A percentile compares a stretch with the other conserved stretches of the same genome.
These are phyloP conservation scores for Spisula subtruncata DNA, from an alignment of 2,888 invertebrate species.

Conservation along the genomic window DNA sequence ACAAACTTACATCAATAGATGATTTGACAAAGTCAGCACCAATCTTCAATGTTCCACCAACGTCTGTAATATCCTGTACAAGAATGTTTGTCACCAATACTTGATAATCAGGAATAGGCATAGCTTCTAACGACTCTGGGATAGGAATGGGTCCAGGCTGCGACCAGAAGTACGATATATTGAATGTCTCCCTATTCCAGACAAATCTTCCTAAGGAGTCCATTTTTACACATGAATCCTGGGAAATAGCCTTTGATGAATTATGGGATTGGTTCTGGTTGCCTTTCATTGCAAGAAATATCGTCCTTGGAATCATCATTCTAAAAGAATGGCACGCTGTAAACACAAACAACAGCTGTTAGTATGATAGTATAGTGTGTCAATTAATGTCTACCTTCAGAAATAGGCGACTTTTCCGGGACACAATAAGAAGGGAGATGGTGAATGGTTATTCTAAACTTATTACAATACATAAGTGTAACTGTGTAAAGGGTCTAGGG, in stretches of 20 bases:
- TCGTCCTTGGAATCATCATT: conserved; percentile 55
- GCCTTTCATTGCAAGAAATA: conserved; percentile 30
- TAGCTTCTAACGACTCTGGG: conserved; percentile 69
- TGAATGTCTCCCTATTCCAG: conserved; percentile 68
- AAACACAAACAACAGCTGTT: not conserved
- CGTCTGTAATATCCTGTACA: conserved; percentile 92
- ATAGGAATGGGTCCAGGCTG: conserved; percentile 88
- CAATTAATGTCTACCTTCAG: not conserved
- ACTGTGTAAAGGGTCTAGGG: too few relatives aligned
- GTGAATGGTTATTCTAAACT: not conserved
- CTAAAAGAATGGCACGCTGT: conserved; percentile 63
- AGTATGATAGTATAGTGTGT: not conserved
- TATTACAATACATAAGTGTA: too few relatives aligned
- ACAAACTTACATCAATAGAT: conserved; percentile 38
- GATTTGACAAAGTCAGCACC: not conserved
- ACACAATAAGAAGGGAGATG: not conserved
- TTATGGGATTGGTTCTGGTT: not conserved
- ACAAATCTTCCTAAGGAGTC: conserved; percentile 73
- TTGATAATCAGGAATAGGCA: conserved; percentile 71
- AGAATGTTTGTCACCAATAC: conserved; percentile 90
- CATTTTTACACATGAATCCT: conserved; percentile 71
- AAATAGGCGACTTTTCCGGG: too few relatives aligned
- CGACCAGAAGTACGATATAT: conserved; percentile 73
- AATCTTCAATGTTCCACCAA: conserved; percentile 91
- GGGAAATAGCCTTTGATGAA: conserved; percentile 29